Conservation (phyloP, 2,113 vertebrate species). For the Ceratotherium simum region DNA sequence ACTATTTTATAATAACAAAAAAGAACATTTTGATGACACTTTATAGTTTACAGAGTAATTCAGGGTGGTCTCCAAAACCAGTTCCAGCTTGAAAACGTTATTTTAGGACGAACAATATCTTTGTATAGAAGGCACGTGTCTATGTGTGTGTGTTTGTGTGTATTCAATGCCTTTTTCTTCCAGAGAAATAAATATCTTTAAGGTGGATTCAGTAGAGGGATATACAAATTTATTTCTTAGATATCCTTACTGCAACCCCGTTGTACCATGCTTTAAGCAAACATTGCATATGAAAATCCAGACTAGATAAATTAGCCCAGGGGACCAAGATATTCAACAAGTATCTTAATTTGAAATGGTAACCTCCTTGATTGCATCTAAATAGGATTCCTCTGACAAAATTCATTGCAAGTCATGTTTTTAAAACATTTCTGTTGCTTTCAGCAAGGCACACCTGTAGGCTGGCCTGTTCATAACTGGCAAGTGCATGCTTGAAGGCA, state of each 20-base stretch:
- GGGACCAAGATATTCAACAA: not conserved
- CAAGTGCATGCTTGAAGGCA: not conserved
- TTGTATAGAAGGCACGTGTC: not conserved
- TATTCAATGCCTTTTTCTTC: slow-evolving; percentile 20
- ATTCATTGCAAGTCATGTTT: not conserved
- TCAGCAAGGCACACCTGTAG: not conserved
- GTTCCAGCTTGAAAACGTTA: not conserved
- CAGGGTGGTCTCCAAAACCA: not conserved
- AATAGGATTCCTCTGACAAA: not conserved
- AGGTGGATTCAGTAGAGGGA: not conserved
- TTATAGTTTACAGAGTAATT: not conserved
- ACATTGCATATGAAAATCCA: slow-evolving; percentile 22
- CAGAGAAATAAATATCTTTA: not conserved
- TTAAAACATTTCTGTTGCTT: slow-evolving; percentile 25
- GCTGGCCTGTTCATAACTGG: not conserved
- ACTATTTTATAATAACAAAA: slow-evolving; percentile 13
- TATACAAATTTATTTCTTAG: slow-evolving; percentile 11
- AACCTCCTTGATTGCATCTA: not conserved
- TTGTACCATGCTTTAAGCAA: not conserved
- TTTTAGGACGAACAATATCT: not conserved
- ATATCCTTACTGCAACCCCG: not conserved
- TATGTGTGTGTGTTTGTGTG: not conserved
- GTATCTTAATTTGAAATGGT: not conserved
- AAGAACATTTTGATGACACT: slow-evolving; percentile 24
- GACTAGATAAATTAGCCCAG: slow-evolving; percentile 4